A percentile compares a stretch with the other conserved stretches of the same genome.
These are phyloP conservation scores for Melanotus villosus DNA, from an alignment of 2,888 invertebrate genomes.

Conservation along the genomic window DNA sequence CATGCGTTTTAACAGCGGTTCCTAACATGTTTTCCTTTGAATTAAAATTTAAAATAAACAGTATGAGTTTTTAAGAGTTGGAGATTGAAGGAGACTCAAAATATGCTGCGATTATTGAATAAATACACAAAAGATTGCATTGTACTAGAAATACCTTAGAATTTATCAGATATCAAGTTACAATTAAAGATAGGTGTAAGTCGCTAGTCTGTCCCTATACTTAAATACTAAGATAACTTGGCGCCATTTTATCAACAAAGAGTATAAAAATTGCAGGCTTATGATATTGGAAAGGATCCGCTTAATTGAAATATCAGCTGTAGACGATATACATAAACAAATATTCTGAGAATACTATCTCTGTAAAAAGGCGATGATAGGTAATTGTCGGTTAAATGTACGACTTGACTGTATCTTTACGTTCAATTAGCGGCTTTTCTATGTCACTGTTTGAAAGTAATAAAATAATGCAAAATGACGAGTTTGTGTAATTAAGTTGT, in stretches of 20 bases:
- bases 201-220: slow-evolving; percentile 25
- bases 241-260: slow-evolving; percentile 33
- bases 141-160: slow-evolving; percentile 27
- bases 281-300: not conserved
- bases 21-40: not conserved
- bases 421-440: too few species aligned
- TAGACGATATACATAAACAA: not conserved
- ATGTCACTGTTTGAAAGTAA: too few species aligned
- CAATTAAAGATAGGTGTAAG: slow-evolving; percentile 29
- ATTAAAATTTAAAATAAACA: too few species aligned
- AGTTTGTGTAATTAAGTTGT: too few species aligned
- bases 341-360: slow-evolving; percentile 2
- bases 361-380: not conserved
- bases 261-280: slow-evolving; percentile 7
- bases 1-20: not conserved
- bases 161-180: slow-evolving; percentile 37
- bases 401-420: too few species aligned
- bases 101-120: slow-evolving; percentile 15
- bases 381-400: too few species aligned
- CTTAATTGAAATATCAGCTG: not conserved
- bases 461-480: too few species aligned
- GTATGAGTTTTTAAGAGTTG: too few species aligned
- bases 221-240: slow-evolving; percentile 36
- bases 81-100: slow-evolving; percentile 6
- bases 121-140: slow-evolving; percentile 21